Conservation (phyloP, 1,140 invertebrate species). For the Hylyphantes graminicola region DNA sequence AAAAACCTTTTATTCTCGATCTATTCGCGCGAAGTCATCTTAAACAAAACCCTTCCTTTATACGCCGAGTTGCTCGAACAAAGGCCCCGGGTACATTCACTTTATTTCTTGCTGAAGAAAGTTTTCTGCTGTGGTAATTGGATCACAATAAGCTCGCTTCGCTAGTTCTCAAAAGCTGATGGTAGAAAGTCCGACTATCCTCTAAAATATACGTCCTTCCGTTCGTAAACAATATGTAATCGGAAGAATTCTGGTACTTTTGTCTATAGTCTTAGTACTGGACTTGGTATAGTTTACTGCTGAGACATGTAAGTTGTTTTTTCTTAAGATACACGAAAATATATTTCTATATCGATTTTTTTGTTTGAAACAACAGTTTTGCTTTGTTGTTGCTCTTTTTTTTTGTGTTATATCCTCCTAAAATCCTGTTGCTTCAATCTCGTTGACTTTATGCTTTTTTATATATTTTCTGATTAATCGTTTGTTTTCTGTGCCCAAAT, state of each 20-base stretch:
- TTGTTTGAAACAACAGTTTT: conserved; percentile 51
- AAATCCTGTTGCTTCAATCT: conserved; percentile 32
- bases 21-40: conserved; percentile 9
- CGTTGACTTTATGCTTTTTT: conserved; percentile 15
- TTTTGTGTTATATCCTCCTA: background rate
- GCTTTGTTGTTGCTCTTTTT: conserved; percentile 6
- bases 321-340: background rate
- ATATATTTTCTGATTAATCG: conserved; percentile 7
- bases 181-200: conserved; percentile 30
- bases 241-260: too few relatives aligned
- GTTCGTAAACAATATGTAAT: too few relatives aligned
- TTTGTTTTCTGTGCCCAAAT: background rate
- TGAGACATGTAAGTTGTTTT: too few relatives aligned
- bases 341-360: conserved; percentile 39
- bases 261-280: too few relatives aligned
- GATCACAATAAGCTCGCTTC: conserved; percentile 32
- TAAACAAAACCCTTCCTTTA: conserved; percentile 9
- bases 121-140: conserved; percentile 35
- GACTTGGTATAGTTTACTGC: too few relatives aligned
- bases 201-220: background rate
- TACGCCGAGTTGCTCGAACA: background rate
- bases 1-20: background rate
- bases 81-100: conserved; percentile 9
- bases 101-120: conserved; percentile 18
- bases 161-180: conserved; percentile 29